phyloP scores from a whole-genome alignment of 2,113 vertebrate genomes.

The Machaerirhynchus nigripectus region DNA sequence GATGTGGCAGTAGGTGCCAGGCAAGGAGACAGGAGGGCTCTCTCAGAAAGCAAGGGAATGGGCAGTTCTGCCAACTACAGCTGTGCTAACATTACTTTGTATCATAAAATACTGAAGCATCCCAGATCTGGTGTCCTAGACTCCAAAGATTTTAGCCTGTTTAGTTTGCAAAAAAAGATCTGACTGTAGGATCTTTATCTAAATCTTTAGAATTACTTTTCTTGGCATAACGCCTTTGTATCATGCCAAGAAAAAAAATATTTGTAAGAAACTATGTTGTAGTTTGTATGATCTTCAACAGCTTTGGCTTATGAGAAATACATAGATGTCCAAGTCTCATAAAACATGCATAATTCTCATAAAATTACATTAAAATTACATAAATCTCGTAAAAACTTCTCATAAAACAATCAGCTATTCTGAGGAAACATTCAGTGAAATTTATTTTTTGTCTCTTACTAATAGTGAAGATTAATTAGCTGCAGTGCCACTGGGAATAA shows the following conservation, averaged over 20 bases:
- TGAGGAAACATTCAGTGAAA: not conserved
- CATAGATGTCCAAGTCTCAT: not conserved
- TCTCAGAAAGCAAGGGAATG: not conserved
- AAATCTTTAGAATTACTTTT: not conserved
- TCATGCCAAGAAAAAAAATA: not conserved
- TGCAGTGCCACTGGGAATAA: not conserved
- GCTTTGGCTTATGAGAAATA: not conserved
- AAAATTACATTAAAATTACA: not conserved
- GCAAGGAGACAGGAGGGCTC: not conserved
- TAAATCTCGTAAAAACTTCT: not conserved
- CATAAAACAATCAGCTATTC: not conserved
- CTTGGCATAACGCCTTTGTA: not conserved
- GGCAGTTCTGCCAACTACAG: not conserved
- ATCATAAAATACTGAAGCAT: not conserved
- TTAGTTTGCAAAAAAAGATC: not conserved
- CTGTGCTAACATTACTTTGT: not conserved
- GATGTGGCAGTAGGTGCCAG: not conserved
- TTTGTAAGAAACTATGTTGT: not conserved
- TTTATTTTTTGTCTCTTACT: not conserved
- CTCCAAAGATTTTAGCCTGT: not conserved
- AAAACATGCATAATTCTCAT: not conserved
- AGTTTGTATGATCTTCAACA: not conserved
- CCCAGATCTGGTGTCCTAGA: not conserved
- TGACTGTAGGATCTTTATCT: not conserved
- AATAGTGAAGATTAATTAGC: constrained; percentile 3